Conservation (phyloP, 2,113 vertebrate species). For the Bos javanicus region DNA sequence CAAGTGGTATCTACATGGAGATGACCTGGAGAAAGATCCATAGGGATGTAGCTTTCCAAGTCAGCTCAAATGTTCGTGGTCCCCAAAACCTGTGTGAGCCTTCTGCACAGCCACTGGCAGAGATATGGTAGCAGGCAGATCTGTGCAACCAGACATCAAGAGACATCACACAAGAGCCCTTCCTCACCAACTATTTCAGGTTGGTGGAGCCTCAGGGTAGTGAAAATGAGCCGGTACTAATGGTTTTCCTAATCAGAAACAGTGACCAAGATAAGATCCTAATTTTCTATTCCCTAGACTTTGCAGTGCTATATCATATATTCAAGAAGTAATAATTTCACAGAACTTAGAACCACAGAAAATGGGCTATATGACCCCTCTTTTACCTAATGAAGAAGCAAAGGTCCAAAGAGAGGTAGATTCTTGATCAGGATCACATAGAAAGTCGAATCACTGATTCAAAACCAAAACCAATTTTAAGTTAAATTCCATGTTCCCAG, state of each 20-base stretch:
- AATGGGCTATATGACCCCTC: not conserved
- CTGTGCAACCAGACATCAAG: not conserved
- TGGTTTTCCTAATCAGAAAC: constrained; percentile 47
- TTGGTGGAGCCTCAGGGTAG: not conserved
- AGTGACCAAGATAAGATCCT: constrained; percentile 51
- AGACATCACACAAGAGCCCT: not conserved
- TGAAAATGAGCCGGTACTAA: constrained; percentile 42
- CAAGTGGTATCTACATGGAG: not conserved
- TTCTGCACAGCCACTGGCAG: not conserved
- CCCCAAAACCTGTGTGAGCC: not conserved
- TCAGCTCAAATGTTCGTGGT: not conserved
- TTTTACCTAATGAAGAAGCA: not conserved
- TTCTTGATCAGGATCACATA: not conserved
- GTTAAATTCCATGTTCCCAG: not conserved
- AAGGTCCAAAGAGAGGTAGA: not conserved
- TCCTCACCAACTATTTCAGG: constrained; percentile 8
- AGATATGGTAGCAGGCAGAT: not conserved
- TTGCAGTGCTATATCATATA: not conserved
- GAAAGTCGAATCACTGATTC: not conserved
- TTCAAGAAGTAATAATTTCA: constrained; percentile 47
- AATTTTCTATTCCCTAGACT: constrained; percentile 47
- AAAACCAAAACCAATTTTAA: not conserved
- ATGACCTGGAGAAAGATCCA: not conserved
- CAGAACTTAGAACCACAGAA: not conserved
- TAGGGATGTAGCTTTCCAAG: not conserved